Conservation (phyloP, 1,140 invertebrate species). For the Zaprionus inermis region DNA sequence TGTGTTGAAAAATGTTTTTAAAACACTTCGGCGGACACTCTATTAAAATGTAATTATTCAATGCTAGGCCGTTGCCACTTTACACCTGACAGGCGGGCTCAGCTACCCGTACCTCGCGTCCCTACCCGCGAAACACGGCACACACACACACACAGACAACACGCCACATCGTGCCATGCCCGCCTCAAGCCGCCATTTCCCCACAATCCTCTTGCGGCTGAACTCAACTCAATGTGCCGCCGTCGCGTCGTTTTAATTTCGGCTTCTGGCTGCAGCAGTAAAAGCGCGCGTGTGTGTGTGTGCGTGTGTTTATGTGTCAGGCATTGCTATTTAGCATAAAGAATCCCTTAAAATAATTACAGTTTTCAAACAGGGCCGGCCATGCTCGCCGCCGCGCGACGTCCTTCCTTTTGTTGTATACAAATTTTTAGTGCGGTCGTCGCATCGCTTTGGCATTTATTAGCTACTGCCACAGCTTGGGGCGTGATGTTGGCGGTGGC, state of each 20-base stretch:
- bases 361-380: slow-evolving; percentile 62
- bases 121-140: too few relatives aligned
- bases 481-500: neutral
- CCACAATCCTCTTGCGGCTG: slow-evolving; percentile 20
- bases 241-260: slow-evolving; percentile 55
- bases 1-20: slow-evolving; percentile 62
- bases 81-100: slow-evolving; percentile 60
- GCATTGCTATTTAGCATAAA: slow-evolving; percentile 70
- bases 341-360: slow-evolving; percentile 80
- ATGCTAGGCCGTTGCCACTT: slow-evolving; percentile 75
- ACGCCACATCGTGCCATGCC: neutral
- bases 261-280: slow-evolving; percentile 22
- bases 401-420: slow-evolving; percentile 48
- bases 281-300: slow-evolving; percentile 20
- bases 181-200: slow-evolving; percentile 3
- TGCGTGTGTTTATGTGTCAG: slow-evolving; percentile 15
- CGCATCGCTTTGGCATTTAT: slow-evolving; percentile 69
- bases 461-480: slow-evolving; percentile 39
- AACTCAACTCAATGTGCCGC: slow-evolving; percentile 23
- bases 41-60: slow-evolving; percentile 81
- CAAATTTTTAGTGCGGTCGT: slow-evolving; percentile 73
- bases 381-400: slow-evolving; percentile 13
- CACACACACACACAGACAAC: slow-evolving; percentile 5
- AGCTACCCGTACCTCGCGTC: slow-evolving; percentile 14
- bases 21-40: slow-evolving; percentile 69